Base-by-base conservation (phyloP, 1,140 invertebrate species). In the Babylonia areolata region DNA sequence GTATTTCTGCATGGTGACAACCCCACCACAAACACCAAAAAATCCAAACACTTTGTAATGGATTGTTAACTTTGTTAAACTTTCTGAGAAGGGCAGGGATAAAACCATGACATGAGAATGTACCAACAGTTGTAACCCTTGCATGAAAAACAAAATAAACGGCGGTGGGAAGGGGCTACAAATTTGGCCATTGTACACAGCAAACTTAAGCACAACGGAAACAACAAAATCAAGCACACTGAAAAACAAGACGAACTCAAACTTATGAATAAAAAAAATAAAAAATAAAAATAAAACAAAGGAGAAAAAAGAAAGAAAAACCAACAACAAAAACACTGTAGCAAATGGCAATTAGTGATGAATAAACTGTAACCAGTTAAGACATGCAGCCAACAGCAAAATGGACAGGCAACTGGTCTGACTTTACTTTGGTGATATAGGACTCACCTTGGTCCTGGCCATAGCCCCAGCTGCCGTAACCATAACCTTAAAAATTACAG, bases 371-470 rank as follows among this genome's bases (percentile, higher is more conserved):
- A 9, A 51, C 46, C 46, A 51, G 46, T 51, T 51, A 51, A 51
- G 0, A 51, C 46, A 73, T 73, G 71, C 31, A 73, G 71, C 71
- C 71, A 73, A 73, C 71, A 73, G 71, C 31, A 33, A 77, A 23
- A 77, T 31, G 39, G 75, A 42, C 75, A 37, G 75, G 75, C 37
- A 28, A 42, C 75, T 77, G 75, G 23, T 40, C 12, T 11, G 33
- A 37, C 31, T 73, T 33, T 28, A 77, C 75, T 77, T 28, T 23
- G 75, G 75, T 77, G 75, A 77, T 31, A n/a, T 46, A 33, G 64
- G 31, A 88, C 89, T 90, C 96, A 86, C 96, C 96, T 93, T 96
- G 96, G 85, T 96, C 96, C 92, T 97, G 96, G 91, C 95, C 95
- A 96, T 96, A 88, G 85, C 90, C 89, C 87, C 89, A 88, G 78